Conservation (phyloP, 2,888 invertebrate species). For the Frankliniella fusca region DNA sequence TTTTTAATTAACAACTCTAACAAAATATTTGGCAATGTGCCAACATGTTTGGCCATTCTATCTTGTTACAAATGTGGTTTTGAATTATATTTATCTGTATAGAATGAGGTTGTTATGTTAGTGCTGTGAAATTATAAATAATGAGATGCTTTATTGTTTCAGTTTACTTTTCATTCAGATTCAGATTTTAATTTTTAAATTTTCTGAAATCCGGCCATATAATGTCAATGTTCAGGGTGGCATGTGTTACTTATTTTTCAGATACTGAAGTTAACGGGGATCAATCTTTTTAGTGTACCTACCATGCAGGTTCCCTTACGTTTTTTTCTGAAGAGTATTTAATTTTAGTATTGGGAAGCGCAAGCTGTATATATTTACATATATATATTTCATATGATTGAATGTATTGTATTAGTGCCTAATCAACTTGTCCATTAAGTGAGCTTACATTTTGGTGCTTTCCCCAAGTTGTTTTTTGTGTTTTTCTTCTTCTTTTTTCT, state of each 20-base stretch:
- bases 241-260: background rate
- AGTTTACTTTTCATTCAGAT: background rate
- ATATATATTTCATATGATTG: background rate
- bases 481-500: background rate
- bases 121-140: background rate
- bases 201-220: background rate
- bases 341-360: background rate
- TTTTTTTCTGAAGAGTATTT: background rate
- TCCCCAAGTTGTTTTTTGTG: background rate
- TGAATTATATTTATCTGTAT: background rate
- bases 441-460: background rate
- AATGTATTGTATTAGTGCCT: background rate
- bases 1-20: background rate
- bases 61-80: constrained; percentile 10
- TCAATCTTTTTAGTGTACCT: background rate
- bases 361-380: background rate
- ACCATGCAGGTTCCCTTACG: background rate
- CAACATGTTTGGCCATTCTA: background rate
- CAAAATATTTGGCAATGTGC: too few relatives aligned
- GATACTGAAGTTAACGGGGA: background rate
- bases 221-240: background rate
- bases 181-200: too few relatives aligned
- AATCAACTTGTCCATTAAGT: too few relatives aligned
- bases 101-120: background rate
- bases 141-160: background rate